Percentiles rank a stretch among this genome's conserved stretches.
phyloP scores from a whole-genome alignment of 2,888 invertebrate species.

The Bugula neritina region DNA sequence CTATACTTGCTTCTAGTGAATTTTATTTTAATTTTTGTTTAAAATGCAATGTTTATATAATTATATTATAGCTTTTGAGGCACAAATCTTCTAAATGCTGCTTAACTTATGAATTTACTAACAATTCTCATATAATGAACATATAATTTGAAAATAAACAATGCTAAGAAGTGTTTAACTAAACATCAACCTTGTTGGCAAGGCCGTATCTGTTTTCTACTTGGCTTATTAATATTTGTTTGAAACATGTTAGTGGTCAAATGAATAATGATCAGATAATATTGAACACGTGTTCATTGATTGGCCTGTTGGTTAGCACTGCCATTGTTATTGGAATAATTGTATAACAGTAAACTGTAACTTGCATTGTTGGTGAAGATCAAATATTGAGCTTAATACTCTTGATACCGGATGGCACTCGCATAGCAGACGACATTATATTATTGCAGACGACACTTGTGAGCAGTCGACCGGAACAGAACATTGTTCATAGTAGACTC shows the following conservation, averaged over 20 bases:
- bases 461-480: neutral
- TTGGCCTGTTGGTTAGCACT: neutral
- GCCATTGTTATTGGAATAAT: neutral
- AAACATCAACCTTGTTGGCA: neutral
- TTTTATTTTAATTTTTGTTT: too few relatives aligned
- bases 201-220: neutral
- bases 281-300: neutral
- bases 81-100: too few relatives aligned
- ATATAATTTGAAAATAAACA: too few relatives aligned
- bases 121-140: too few relatives aligned
- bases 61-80: too few relatives aligned
- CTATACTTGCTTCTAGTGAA: too few relatives aligned
- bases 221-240: neutral
- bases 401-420: neutral
- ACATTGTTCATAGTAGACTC: too few relatives aligned
- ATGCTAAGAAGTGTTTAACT: neutral
- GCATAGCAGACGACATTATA: too few relatives aligned
- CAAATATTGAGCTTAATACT: neutral
- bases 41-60: too few relatives aligned
- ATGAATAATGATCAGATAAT: neutral
- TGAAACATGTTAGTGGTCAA: neutral
- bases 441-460: neutral
- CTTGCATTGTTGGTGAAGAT: neutral
- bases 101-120: too few relatives aligned
- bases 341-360: neutral